A percentile compares a stretch with the other conserved stretches of the same genome.
Conservation (phyloP, 2,888 invertebrate genomes). For the Brassicogethes aeneus region DNA sequence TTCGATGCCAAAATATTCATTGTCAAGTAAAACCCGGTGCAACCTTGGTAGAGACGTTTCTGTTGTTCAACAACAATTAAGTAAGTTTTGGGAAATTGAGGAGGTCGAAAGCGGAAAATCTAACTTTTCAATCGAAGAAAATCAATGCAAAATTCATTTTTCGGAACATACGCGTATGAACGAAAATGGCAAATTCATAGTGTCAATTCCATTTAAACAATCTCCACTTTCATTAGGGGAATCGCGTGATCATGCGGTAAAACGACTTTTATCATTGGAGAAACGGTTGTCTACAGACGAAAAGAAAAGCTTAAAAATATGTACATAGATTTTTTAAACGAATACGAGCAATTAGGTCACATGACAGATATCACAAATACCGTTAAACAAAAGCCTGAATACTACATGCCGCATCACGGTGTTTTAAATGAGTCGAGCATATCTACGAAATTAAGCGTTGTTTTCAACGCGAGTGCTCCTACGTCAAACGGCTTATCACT, state of each 20-base stretch:
- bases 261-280: conserved; percentile 4
- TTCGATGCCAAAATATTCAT: background rate
- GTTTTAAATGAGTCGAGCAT: conserved; percentile 7
- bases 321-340: conserved; percentile 1
- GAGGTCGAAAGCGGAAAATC: background rate
- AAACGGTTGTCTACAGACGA: conserved; percentile 1
- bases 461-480: conserved; percentile 8
- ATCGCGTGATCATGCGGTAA: background rate
- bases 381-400: background rate
- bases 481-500: conserved; percentile 9
- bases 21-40: background rate
- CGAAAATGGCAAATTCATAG: conserved; percentile 6
- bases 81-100: conserved; percentile 9
- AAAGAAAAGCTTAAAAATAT: background rate
- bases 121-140: conserved; percentile 4
- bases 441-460: conserved; percentile 11
- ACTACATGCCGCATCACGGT: conserved; percentile 12
- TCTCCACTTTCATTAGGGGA: conserved; percentile 2
- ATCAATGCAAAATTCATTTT: conserved; percentile 7
- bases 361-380: conserved; percentile 2
- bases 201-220: conserved; percentile 6
- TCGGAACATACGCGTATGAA: conserved; percentile 1
- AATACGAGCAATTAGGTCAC: conserved; percentile 3
- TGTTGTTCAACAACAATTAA: conserved; percentile 4
- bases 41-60: background rate